These are phyloP conservation scores for Drosophila parabipectinata DNA, from an alignment of 1,140 invertebrate genomes.

Conservation along the genomic window DNA sequence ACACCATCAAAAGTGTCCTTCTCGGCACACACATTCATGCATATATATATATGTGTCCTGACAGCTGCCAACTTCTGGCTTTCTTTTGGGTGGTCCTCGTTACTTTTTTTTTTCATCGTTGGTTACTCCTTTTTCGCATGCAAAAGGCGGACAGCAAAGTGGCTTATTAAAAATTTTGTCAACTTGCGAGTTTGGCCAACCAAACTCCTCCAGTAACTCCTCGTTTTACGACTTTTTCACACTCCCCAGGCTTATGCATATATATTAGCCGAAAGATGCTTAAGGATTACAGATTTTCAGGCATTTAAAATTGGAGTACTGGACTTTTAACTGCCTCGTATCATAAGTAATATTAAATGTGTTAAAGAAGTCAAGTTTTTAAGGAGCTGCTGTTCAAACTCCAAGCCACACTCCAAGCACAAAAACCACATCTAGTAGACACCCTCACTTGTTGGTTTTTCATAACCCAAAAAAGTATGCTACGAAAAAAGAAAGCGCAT, in stretches of 20 bases:
- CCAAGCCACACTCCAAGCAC: not conserved
- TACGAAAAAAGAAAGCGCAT: constrained; percentile 63
- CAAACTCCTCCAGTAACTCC: constrained; percentile 31
- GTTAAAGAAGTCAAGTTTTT: constrained; percentile 2
- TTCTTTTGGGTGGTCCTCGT: constrained; percentile 19
- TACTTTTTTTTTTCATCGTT: not conserved
- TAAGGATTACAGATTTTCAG: constrained; percentile 13
- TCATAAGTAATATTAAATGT: not conserved
- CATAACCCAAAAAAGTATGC: constrained; percentile 66
- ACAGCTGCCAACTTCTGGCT: constrained; percentile 64
- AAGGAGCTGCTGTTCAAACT: constrained; percentile 12
- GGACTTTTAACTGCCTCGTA: not conserved
- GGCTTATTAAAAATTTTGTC: constrained; percentile 82
- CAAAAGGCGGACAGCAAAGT: constrained; percentile 77
- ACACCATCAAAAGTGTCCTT: constrained; percentile 31
- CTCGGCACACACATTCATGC: not conserved
- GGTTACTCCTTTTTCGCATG: constrained; percentile 53
- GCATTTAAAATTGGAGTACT: not conserved
- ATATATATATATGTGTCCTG: constrained; percentile 20
- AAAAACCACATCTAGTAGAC: not conserved
- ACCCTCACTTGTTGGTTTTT: constrained; percentile 40
- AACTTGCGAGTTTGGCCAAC: constrained; percentile 63
- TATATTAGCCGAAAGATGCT: constrained; percentile 35
- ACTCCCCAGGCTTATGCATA: constrained; percentile 44
- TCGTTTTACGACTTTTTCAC: constrained; percentile 54